Conservation (phyloP, 2,113 vertebrate genomes). For the Hippocampus zosterae region DNA sequence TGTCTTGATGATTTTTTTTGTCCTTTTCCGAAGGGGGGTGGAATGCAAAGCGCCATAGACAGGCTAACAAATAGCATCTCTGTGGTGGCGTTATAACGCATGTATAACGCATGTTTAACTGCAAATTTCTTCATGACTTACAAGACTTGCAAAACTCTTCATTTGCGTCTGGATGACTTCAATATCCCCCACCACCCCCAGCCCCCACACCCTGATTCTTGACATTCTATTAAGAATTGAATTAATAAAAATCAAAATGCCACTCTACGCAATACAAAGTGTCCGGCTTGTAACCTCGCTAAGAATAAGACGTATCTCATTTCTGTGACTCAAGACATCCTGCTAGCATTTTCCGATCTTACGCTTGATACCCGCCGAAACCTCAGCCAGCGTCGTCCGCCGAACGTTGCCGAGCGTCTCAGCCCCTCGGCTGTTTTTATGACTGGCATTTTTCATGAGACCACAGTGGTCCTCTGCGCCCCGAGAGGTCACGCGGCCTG, state of each 20-base stretch:
- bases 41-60: too few species aligned
- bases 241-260: not conserved
- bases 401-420: conserved; percentile 53
- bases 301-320: not conserved
- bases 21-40: too few species aligned
- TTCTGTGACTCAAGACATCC: conserved; percentile 23
- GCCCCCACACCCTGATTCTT: not conserved
- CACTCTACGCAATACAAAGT: not conserved
- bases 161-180: too few species aligned
- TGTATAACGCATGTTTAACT: too few species aligned
- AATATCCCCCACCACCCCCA: too few species aligned
- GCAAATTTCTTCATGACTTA: too few species aligned
- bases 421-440: conserved; percentile 60
- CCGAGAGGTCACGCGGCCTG: conserved; percentile 55
- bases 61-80: not conserved
- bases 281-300: not conserved
- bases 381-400: conserved; percentile 57
- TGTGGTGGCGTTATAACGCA: not conserved
- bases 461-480: conserved; percentile 55
- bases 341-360: conserved; percentile 40
- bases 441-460: conserved; percentile 66
- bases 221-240: not conserved
- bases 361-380: conserved; percentile 65
- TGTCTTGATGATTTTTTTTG: not conserved
- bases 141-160: too few species aligned